phyloP scores from a whole-genome alignment of 2,888 invertebrate species.

The Aphodius granarius region DNA sequence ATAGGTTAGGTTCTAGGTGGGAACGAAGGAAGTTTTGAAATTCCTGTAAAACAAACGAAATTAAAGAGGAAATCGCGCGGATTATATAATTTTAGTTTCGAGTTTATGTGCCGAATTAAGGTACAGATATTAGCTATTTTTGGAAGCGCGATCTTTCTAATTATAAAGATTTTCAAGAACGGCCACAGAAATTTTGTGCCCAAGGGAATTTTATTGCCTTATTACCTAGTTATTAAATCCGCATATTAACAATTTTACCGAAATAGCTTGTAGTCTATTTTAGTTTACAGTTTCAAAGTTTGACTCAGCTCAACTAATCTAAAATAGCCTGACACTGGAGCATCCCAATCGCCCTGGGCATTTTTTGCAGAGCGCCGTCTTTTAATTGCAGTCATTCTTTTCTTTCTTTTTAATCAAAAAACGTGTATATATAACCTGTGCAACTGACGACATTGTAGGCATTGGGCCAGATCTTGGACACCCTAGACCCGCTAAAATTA shows the following conservation, averaged over 20 bases:
- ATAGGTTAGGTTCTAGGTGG: neutral
- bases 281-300: slow-evolving; percentile 1
- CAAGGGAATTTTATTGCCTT: neutral
- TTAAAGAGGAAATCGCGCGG: neutral
- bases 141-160: neutral
- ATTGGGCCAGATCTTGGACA: slow-evolving; percentile 48
- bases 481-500: slow-evolving; percentile 45
- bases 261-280: neutral
- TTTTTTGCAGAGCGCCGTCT: neutral
- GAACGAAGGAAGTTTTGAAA: neutral
- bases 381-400: neutral
- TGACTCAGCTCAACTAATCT: neutral
- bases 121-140: neutral
- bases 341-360: neutral
- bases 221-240: neutral
- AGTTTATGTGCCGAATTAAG: neutral
- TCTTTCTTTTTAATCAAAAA: slow-evolving; percentile 42
- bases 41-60: neutral
- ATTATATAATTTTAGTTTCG: neutral
- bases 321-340: slow-evolving; percentile 5
- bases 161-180: neutral
- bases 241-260: slow-evolving; percentile 5
- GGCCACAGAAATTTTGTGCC: neutral
- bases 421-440: slow-evolving; percentile 46
- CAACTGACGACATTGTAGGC: slow-evolving; percentile 51